phyloP scores from a whole-genome alignment of 2,888 invertebrate genomes.

The Sminthurides aquaticus region DNA sequence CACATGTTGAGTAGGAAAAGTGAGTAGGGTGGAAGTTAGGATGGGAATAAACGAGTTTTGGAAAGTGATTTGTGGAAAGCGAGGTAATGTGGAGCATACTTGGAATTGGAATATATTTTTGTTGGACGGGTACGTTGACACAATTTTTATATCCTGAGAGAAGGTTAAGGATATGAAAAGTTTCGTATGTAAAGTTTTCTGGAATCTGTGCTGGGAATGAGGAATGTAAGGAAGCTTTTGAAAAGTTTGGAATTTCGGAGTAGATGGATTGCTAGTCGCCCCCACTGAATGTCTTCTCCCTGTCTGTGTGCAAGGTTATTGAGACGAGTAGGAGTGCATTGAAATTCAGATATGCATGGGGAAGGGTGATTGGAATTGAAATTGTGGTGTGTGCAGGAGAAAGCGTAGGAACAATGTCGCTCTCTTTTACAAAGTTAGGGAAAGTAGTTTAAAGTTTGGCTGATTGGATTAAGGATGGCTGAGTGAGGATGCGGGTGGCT shows the following conservation, averaged over 20 bases:
- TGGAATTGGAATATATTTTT: no score
- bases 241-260: neutral
- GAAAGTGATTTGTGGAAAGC: no score
- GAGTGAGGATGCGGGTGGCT: neutral
- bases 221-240: neutral
- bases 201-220: neutral
- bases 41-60: no score
- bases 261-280: no score
- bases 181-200: neutral
- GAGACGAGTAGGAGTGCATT: neutral
- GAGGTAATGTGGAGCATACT: no score
- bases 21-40: no score
- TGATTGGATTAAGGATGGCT: conserved; percentile 4
- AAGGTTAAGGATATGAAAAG: neutral
- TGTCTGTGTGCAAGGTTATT: neutral
- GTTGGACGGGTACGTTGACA: no score
- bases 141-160: no score
- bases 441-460: conserved; percentile 2
- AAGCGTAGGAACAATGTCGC: conserved; percentile 2
- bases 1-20: no score
- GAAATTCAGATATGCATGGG: conserved; percentile 5
- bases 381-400: neutral
- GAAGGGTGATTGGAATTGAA: conserved; percentile 7
- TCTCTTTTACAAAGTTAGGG: conserved; percentile 4
- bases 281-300: neutral